Evolutionary conservation across 30 jellyfish, hydroid and myxozoan species (phyloP).

Genomic region (Aurelia aurita complex sp. Pacific): DNA sequence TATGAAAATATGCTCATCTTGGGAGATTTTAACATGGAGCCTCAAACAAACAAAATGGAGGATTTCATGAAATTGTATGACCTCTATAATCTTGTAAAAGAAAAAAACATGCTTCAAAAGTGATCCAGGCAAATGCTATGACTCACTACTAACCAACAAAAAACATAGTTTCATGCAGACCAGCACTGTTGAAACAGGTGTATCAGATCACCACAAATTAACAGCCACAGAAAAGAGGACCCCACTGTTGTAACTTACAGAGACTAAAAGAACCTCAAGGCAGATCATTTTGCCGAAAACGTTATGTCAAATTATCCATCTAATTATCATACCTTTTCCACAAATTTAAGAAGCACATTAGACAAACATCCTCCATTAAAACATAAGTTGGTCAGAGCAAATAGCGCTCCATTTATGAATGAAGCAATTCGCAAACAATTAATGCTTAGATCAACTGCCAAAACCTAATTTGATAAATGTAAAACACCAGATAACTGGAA

Average conservation of each 20-base stretch:
- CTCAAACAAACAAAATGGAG: not conserved
- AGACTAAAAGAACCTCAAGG: not conserved
- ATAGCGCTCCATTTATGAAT: not conserved
- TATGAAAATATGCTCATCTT: not conserved
- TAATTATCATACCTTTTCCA: not conserved
- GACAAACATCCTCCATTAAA: constrained; percentile 22
- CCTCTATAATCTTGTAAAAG: constrained; percentile 1
- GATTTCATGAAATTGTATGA: not conserved
- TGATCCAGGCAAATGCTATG: not conserved
- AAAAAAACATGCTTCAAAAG: constrained; percentile 6
- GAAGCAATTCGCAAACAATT: not conserved
- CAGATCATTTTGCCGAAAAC: too few relatives aligned
- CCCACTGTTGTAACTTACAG: constrained; percentile 12
- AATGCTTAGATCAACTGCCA: not conserved
- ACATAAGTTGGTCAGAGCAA: constrained; percentile 20
- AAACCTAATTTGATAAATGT: constrained; percentile 9
- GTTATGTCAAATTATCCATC: too few relatives aligned
- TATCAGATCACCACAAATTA: constrained; percentile 55
- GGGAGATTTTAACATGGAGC: constrained; percentile 5
- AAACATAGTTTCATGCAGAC: constrained; percentile 22
- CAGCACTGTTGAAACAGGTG: constrained; percentile 49
- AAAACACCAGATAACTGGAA: constrained; percentile 4
- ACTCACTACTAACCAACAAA: constrained; percentile 11
- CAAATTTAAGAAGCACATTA: constrained; percentile 1
- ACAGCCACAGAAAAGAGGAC: constrained; percentile 12